These are phyloP conservation scores for Yponomeuta malinellus DNA, from an alignment of 2,888 invertebrate genomes.

Conservation along the genomic window DNA sequence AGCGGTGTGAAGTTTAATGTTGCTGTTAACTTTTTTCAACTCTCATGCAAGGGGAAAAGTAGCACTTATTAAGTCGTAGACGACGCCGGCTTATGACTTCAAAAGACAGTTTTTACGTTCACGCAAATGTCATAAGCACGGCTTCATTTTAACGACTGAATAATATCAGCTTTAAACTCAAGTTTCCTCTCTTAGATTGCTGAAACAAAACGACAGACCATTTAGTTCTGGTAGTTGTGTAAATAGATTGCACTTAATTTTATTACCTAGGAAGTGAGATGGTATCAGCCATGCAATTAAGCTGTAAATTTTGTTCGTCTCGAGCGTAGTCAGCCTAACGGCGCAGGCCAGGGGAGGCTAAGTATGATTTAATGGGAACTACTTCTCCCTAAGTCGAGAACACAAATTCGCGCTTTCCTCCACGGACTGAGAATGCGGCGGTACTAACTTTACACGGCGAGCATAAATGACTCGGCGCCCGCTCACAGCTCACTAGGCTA, in stretches of 20 bases:
- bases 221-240: background rate
- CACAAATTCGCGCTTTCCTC: conserved; percentile 34
- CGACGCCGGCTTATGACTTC: background rate
- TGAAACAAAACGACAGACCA: background rate
- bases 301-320: conserved; percentile 22
- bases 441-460: conserved; percentile 30
- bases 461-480: conserved; percentile 30
- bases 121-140: background rate
- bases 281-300: conserved; percentile 10
- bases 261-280: conserved; percentile 11
- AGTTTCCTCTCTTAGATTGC: background rate
- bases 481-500: conserved; percentile 28
- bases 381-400: conserved; percentile 37
- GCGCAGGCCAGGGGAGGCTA: conserved; percentile 28
- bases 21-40: conserved; percentile 9
- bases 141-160: conserved; percentile 2
- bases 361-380: conserved; percentile 41
- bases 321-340: conserved; percentile 35
- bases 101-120: background rate
- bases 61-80: conserved; percentile 6
- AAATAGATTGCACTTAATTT: conserved; percentile 3
- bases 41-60: conserved; percentile 4
- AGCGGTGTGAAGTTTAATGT: conserved; percentile 11
- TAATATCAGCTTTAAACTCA: background rate
- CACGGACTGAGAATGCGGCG: conserved; percentile 29